phyloP scores from a whole-genome alignment of 1,140 invertebrate species.

The Halesus radiatus region DNA sequence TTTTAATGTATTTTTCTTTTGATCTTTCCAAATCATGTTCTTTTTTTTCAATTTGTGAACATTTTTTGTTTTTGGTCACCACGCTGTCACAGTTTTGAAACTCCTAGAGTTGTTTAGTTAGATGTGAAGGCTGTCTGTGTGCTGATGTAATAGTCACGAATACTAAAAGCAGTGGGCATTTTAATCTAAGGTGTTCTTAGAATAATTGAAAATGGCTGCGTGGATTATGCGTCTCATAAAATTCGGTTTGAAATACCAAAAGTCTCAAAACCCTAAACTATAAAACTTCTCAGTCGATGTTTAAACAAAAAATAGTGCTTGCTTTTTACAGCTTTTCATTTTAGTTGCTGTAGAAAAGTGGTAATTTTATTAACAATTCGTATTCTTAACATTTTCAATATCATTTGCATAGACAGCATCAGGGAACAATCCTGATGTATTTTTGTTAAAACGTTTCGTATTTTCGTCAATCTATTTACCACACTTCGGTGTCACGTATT shows the following conservation, averaged over 20 bases:
- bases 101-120: constrained; percentile 56
- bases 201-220: background rate
- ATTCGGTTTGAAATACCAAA: too few species aligned
- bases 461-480: too few species aligned
- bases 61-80: constrained; percentile 1
- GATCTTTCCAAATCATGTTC: background rate
- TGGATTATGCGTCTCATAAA: background rate
- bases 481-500: too few species aligned
- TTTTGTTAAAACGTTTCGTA: too few species aligned
- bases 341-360: constrained; percentile 28
- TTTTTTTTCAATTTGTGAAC: background rate
- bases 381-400: too few species aligned
- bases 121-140: constrained; percentile 53
- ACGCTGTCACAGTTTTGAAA: constrained; percentile 50
- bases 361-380: background rate
- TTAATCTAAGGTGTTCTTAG: background rate
- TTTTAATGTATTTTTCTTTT: background rate
- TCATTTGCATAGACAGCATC: too few species aligned
- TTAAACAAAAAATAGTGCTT: background rate
- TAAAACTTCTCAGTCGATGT: too few species aligned
- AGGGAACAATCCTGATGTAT: too few species aligned
- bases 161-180: background rate
- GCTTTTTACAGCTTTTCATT: constrained; percentile 26
- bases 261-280: too few species aligned
- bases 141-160: constrained; percentile 52